Percentiles rank a stretch among this genome's conserved stretches.
Evolutionary conservation across 2,888 invertebrate species (phyloP).

Genomic region (Hymenopus coronatus): DNA sequence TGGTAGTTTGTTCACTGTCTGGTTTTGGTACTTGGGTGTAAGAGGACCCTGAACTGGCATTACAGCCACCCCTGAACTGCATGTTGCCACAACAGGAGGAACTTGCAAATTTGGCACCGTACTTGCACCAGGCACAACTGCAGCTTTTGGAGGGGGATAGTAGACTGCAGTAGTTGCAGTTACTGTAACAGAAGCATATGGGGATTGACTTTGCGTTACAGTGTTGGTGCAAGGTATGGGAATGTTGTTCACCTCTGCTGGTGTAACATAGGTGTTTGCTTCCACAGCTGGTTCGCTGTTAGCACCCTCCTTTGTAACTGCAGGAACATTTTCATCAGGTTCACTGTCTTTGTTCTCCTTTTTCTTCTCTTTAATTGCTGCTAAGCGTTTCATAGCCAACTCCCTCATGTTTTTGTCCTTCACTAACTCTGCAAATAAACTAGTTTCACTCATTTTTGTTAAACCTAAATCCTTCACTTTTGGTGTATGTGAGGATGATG

Average conservation of each 20-base stretch:
- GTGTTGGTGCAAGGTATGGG: slow-evolving; percentile 37
- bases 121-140: not conserved
- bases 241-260: slow-evolving; percentile 42
- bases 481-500: slow-evolving; percentile 21
- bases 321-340: slow-evolving; percentile 28
- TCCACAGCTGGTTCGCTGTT: slow-evolving; percentile 26
- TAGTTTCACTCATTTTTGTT: slow-evolving; percentile 84
- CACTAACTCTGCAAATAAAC: slow-evolving; percentile 84
- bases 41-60: not conserved
- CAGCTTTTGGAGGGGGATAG: not conserved
- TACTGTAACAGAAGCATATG: not conserved
- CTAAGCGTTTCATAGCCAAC: slow-evolving; percentile 61
- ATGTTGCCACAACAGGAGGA: not conserved
- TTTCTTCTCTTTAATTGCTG: slow-evolving; percentile 67
- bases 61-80: not conserved
- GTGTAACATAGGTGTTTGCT: slow-evolving; percentile 27
- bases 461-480: slow-evolving; percentile 25
- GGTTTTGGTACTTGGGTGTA: not conserved
- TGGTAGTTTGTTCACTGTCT: not conserved
- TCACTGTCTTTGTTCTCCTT: slow-evolving; percentile 52
- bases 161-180: not conserved
- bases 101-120: slow-evolving; percentile 24
- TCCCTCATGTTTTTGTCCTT: slow-evolving; percentile 81
- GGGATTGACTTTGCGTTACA: not conserved
- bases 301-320: slow-evolving; percentile 27